These are phyloP conservation scores for Kryptolebias marmoratus DNA, from an alignment of 2,113 vertebrate genomes.

Conservation along the genomic window DNA sequence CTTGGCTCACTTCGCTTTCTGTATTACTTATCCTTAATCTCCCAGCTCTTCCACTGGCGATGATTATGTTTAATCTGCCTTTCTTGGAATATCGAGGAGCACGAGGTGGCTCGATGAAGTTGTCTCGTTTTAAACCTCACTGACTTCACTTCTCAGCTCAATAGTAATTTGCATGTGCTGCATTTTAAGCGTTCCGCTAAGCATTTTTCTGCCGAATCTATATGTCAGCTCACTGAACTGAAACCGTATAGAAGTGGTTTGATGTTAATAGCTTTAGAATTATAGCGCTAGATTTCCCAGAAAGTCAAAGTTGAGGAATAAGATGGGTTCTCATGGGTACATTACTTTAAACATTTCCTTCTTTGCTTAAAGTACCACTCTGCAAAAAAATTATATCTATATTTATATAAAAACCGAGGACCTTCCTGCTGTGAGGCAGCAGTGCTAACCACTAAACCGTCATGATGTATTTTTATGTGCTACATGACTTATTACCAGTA, in stretches of 20 bases:
- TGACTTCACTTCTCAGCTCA: conserved; percentile 44
- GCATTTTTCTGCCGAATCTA: conserved; percentile 60
- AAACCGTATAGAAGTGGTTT: conserved; percentile 58
- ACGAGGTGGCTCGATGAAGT: conserved; percentile 41
- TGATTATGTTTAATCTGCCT: conserved; percentile 45
- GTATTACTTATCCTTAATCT: conserved; percentile 55
- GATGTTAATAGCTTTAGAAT: conserved; percentile 60
- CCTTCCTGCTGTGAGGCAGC: too few species aligned
- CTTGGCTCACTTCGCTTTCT: conserved; percentile 44
- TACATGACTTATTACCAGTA: too few species aligned
- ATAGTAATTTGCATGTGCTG: conserved; percentile 64
- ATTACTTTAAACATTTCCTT: conserved; percentile 30
- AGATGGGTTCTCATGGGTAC: conserved; percentile 27
- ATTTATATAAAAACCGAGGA: too few species aligned
- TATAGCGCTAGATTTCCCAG: conserved; percentile 28
- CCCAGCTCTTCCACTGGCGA: conserved; percentile 31
- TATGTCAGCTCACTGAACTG: conserved; percentile 68
- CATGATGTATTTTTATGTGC: too few species aligned
- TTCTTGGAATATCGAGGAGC: conserved; percentile 43
- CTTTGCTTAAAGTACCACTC: background rate
- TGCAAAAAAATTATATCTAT: too few species aligned
- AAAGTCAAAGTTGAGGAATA: conserved; percentile 30
- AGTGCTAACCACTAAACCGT: too few species aligned
- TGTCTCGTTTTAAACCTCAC: conserved; percentile 46
- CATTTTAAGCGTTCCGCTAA: conserved; percentile 66